phyloP scores from a whole-genome alignment of 2,888 invertebrate species.

The Diaprepes abbreviatus region DNA sequence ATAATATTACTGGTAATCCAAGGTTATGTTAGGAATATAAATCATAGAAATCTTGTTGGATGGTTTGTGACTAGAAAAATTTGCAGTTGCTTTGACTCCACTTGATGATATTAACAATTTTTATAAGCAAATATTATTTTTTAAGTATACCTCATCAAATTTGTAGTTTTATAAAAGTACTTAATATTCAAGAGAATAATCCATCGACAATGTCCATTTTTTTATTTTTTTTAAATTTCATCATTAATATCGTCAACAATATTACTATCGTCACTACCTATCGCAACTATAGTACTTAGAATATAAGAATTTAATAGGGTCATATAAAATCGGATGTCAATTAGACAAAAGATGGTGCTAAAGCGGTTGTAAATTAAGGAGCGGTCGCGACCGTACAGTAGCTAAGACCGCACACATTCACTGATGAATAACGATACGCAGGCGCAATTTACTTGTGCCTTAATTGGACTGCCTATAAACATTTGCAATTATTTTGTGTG shows the following conservation, averaged over 20 bases:
- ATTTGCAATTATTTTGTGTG: conserved; percentile 53
- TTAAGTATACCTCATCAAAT: no score
- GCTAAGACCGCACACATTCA: conserved; percentile 64
- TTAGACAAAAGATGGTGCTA: conserved; percentile 62
- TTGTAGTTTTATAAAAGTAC: no score
- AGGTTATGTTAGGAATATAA: no score
- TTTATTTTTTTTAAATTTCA: no score
- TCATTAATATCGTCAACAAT: conserved; percentile 1
- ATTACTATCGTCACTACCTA: conserved; percentile 17
- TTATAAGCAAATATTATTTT: no score
- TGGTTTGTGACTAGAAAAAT: no score
- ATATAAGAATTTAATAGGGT: conserved; percentile 28
- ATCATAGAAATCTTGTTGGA: no score
- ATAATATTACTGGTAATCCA: no score
- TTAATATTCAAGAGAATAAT: no score
- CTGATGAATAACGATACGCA: conserved; percentile 59
- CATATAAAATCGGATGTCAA: conserved; percentile 56
- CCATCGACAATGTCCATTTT: no score
- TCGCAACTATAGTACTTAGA: not conserved
- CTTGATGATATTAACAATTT: no score
- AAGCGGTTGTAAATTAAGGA: conserved; percentile 63
- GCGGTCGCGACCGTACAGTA: conserved; percentile 53
- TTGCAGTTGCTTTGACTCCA: no score
- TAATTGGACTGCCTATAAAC: conserved; percentile 51
- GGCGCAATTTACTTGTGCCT: conserved; percentile 52